Conservation (phyloP, 2,797 vertebrate species). For the Perodicticus potto region DNA sequence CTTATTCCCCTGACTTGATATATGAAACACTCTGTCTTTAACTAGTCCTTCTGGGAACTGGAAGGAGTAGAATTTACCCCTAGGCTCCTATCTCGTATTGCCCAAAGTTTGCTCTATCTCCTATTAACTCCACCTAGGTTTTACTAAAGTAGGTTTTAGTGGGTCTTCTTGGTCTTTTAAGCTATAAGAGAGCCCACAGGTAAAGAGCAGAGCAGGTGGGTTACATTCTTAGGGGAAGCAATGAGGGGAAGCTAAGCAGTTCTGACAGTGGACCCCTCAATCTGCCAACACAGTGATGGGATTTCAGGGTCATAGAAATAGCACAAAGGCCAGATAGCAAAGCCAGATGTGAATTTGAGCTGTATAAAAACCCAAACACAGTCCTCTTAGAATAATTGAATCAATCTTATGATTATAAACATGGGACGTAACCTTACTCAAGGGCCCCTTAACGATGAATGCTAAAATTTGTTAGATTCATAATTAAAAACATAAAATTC, state of each 20-base stretch:
- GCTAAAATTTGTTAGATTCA: not conserved
- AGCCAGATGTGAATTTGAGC: not conserved
- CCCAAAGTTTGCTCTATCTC: not conserved
- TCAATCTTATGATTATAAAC: not conserved
- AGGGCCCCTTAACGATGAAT: not conserved
- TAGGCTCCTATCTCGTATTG: not conserved
- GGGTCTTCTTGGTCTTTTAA: not conserved
- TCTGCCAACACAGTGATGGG: not conserved
- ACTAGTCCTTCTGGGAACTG: too few relatives aligned
- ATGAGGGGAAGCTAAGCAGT: accelerated
- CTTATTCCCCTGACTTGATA: not conserved
- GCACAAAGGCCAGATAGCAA: not conserved
- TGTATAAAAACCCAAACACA: not conserved
- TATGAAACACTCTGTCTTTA: not conserved
- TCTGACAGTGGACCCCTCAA: not conserved
- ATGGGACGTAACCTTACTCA: not conserved
- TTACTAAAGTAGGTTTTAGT: not conserved
- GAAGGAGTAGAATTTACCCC: not conserved
- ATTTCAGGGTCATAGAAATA: not conserved
- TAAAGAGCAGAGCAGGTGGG: not conserved
- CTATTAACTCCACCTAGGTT: not conserved
- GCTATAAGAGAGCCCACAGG: not conserved
- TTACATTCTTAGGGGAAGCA: not conserved
- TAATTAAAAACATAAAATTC: not conserved
- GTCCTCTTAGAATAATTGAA: not conserved